Percentiles rank a stretch among this genome's conserved stretches.
phyloP scores from a whole-genome alignment of 1,140 invertebrate genomes.

The Bombus vancouverensis region DNA sequence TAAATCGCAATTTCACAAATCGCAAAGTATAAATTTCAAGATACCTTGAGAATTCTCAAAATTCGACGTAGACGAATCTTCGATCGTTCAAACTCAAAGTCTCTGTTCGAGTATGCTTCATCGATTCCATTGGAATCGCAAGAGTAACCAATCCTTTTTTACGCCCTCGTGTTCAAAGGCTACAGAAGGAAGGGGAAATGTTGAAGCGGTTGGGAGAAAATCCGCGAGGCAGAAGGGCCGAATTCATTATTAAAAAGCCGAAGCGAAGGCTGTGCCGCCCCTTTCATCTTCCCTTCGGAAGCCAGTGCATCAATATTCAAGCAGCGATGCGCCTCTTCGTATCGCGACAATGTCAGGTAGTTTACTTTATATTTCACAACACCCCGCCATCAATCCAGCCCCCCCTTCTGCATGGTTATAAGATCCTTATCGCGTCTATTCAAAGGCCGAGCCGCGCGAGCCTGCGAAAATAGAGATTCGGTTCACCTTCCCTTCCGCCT shows the following conservation, averaged over 20 bases:
- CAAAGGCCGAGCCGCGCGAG: constrained; percentile 48
- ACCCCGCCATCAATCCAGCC: constrained; percentile 64
- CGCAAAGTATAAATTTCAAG: neutral
- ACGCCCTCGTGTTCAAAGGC: neutral
- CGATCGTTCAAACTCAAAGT: neutral
- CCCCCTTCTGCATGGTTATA: constrained; percentile 43
- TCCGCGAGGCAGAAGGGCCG: constrained; percentile 27
- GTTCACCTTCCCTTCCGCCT: constrained; percentile 22
- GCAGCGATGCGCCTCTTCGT: constrained; percentile 55
- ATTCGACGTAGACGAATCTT: neutral
- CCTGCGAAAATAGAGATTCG: constrained; percentile 71
- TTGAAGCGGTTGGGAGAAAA: constrained; percentile 20
- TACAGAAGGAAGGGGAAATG: neutral
- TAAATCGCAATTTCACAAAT: too few species aligned
- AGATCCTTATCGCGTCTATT: constrained; percentile 74
- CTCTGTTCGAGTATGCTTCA: neutral
- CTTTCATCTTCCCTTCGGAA: constrained; percentile 57
- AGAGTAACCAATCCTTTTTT: constrained; percentile 17
- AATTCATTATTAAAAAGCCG: constrained; percentile 53
- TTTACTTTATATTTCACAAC: constrained; percentile 76
- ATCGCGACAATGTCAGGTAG: constrained; percentile 68
- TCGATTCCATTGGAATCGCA: neutral
- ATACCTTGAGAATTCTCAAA: neutral
- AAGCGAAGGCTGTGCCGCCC: neutral
- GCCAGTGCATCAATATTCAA: constrained; percentile 70